Evolutionary conservation across 2,888 invertebrate genomes (phyloP).

Genomic region (Dynastes hyllus): DNA sequence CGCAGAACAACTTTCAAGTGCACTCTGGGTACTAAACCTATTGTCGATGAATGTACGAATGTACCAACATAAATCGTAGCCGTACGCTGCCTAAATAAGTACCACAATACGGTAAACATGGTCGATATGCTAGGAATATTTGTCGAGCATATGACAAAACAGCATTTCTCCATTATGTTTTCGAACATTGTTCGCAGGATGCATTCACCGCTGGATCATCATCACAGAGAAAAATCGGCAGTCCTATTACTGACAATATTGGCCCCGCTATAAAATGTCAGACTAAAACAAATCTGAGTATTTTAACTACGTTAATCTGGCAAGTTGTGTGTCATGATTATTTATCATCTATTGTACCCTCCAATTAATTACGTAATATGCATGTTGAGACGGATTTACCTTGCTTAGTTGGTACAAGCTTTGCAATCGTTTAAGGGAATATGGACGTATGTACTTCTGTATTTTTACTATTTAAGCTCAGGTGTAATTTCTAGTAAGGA

Average conservation of each 20-base stretch:
- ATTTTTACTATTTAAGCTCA: background rate
- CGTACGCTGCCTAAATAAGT: too few relatives aligned
- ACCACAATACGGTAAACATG: too few relatives aligned
- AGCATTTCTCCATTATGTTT: constrained; percentile 11
- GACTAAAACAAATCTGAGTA: constrained; percentile 19
- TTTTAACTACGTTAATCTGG: constrained; percentile 16
- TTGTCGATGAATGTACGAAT: background rate
- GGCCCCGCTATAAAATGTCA: constrained; percentile 11
- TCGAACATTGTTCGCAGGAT: constrained; percentile 10
- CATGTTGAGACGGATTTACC: constrained; percentile 21
- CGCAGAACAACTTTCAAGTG: background rate
- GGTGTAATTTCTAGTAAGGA: background rate
- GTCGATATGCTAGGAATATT: too few relatives aligned
- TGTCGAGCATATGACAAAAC: too few relatives aligned
- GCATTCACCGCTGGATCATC: background rate
- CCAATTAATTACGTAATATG: constrained; percentile 31
- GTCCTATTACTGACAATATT: background rate
- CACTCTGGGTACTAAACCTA: background rate
- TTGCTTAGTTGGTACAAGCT: background rate
- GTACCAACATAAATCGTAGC: too few relatives aligned
- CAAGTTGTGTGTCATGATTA: constrained; percentile 12
- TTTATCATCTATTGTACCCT: constrained; percentile 29
- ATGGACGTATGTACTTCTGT: background rate
- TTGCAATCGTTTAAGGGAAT: background rate
- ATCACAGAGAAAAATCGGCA: background rate